These are phyloP conservation scores for Botia almorhae DNA, from an alignment of 2,797 vertebrate species.

Conservation along the genomic window DNA sequence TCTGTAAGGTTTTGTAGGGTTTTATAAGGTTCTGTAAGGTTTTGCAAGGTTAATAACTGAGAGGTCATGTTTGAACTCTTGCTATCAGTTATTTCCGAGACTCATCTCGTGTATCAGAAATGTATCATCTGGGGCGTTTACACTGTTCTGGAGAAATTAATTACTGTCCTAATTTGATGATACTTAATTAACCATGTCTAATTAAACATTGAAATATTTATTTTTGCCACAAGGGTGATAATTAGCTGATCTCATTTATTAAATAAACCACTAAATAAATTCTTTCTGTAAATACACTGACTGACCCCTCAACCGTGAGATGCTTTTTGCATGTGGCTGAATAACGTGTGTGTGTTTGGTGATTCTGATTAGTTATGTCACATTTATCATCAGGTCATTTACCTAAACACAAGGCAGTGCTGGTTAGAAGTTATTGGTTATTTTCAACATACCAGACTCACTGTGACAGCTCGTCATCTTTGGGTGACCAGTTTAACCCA, in stretches of 20 bases:
- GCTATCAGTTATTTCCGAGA: slow-evolving; percentile 1
- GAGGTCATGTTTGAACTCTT: background rate
- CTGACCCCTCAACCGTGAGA: background rate
- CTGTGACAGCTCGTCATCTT: slow-evolving; percentile 15
- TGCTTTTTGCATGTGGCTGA: background rate
- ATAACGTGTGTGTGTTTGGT: background rate
- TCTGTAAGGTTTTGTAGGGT: too few relatives aligned
- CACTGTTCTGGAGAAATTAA: slow-evolving; percentile 44
- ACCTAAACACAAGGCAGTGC: background rate
- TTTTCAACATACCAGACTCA: slow-evolving; percentile 11
- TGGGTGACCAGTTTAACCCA: background rate
- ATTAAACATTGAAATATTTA: slow-evolving; percentile 43
- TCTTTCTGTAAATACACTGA: background rate
- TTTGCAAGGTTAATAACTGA: too few relatives aligned
- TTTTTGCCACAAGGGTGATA: slow-evolving; percentile 20
- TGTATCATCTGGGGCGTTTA: slow-evolving; percentile 24
- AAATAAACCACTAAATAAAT: slow-evolving; percentile 13
- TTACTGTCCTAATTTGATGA: slow-evolving; percentile 39
- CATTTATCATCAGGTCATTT: too few relatives aligned
- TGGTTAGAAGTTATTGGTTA: background rate
- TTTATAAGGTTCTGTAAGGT: too few relatives aligned
- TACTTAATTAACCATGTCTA: slow-evolving; percentile 38
- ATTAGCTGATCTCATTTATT: slow-evolving; percentile 37
- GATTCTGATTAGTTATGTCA: background rate
- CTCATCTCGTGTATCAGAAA: slow-evolving; percentile 4